Percentiles rank a stretch among this genome's conserved stretches.
phyloP scores from a whole-genome alignment of 2,888 invertebrate genomes.

The Cephus nigrinus region DNA sequence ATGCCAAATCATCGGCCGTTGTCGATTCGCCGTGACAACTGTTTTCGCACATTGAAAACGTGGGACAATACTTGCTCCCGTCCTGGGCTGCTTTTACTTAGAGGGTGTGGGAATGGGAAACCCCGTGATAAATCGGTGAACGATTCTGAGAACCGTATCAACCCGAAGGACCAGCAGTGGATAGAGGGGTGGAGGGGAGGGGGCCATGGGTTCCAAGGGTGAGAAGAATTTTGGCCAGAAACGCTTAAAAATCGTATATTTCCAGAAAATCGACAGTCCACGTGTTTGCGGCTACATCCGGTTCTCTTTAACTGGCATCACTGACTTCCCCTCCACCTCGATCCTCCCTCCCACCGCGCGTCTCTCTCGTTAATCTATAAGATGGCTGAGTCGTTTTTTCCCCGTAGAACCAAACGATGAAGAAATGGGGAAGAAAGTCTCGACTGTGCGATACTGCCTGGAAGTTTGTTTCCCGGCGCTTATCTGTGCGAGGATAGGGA shows the following conservation, averaged over 20 bases:
- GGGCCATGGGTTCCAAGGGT: conserved; percentile 11
- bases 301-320: too few species aligned
- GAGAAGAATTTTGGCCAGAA: conserved; percentile 16
- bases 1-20: conserved; percentile 1
- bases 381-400: too few species aligned
- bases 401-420: conserved; percentile 29
- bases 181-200: conserved; percentile 23
- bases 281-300: too few species aligned
- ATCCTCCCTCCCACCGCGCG: too few species aligned
- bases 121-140: conserved; percentile 38
- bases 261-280: too few species aligned
- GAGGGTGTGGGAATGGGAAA: conserved; percentile 17
- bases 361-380: too few species aligned
- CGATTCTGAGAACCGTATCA: conserved; percentile 31
- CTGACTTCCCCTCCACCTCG: too few species aligned
- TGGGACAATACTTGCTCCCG: conserved; percentile 24
- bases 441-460: conserved; percentile 9
- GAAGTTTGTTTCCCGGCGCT: conserved; percentile 46
- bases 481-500: too few species aligned
- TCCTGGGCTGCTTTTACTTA: neutral
- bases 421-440: conserved; percentile 16
- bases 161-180: conserved; percentile 21
- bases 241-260: too few species aligned
- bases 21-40: conserved; percentile 5
- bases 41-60: neutral